Conservation (phyloP, 2,113 vertebrate genomes). For the Rhea pennata region DNA sequence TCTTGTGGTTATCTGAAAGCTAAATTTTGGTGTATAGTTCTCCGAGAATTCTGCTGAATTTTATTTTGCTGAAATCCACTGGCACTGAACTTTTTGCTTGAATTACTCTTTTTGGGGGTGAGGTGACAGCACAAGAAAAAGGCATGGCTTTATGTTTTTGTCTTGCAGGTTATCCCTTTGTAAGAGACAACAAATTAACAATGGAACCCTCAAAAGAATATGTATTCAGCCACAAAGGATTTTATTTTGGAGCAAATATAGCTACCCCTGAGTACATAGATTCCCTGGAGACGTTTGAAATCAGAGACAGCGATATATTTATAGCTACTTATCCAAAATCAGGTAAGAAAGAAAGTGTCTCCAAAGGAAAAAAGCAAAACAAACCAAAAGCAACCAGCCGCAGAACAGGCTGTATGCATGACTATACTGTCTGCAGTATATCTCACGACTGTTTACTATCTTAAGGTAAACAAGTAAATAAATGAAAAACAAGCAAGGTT, state of each 20-base stretch:
- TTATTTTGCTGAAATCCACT: neutral
- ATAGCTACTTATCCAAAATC: conserved; percentile 75
- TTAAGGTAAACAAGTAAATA: neutral
- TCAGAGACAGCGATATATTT: conserved; percentile 73
- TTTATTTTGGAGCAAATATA: neutral
- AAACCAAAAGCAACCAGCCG: too few relatives aligned
- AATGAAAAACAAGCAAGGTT: neutral
- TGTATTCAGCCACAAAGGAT: conserved; percentile 67
- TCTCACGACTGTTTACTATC: neutral
- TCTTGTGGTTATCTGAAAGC: neutral
- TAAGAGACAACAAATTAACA: neutral
- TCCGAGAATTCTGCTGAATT: neutral
- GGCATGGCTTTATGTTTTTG: neutral
- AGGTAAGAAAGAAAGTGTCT: conserved; percentile 46
- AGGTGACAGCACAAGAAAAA: neutral
- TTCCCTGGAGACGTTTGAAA: conserved; percentile 72
- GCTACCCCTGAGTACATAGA: conserved; percentile 65
- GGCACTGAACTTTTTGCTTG: neutral
- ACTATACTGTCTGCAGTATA: too few relatives aligned
- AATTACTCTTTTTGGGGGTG: neutral
- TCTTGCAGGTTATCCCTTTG: neutral
- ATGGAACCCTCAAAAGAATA: conserved; percentile 7
- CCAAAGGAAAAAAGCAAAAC: neutral
- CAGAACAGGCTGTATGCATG: neutral
- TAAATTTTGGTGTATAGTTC: neutral